These are phyloP conservation scores for Cyprinella venusta DNA, from an alignment of 2,797 vertebrate species.

Conservation along the genomic window DNA sequence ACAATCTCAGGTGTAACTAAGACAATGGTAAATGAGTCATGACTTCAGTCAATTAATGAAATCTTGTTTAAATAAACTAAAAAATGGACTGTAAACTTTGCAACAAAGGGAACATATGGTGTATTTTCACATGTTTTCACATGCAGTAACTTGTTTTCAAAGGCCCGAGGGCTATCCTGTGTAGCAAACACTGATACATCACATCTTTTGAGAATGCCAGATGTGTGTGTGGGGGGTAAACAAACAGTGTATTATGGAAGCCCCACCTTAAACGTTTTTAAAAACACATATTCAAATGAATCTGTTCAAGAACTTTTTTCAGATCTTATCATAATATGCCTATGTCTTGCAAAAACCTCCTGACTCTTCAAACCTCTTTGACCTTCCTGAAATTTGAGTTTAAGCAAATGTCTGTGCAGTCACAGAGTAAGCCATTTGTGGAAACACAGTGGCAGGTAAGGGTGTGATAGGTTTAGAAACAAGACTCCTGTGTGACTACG, in stretches of 20 bases:
- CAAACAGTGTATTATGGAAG: conserved; percentile 3
- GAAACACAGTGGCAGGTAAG: conserved; percentile 49
- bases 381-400: conserved; percentile 54
- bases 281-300: conserved; percentile 28
- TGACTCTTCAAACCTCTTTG: conserved; percentile 48
- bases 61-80: not conserved
- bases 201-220: conserved; percentile 37
- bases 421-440: conserved; percentile 42
- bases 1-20: conserved; percentile 22
- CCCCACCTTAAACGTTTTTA: conserved; percentile 14
- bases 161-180: conserved; percentile 46
- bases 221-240: conserved; percentile 15
- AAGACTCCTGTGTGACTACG: conserved; percentile 40
- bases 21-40: not conserved
- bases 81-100: not conserved
- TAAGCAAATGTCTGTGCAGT: conserved; percentile 38
- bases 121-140: conserved; percentile 41
- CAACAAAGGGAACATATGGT: conserved; percentile 14
- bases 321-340: conserved; percentile 19
- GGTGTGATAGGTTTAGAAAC: conserved; percentile 54
- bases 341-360: conserved; percentile 39
- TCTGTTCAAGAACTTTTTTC: conserved; percentile 10
- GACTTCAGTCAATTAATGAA: too few species aligned
- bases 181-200: conserved; percentile 48
- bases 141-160: conserved; percentile 34